phyloP scores from a whole-genome alignment of 2,888 invertebrate species.

The Heteropelma amictum region DNA sequence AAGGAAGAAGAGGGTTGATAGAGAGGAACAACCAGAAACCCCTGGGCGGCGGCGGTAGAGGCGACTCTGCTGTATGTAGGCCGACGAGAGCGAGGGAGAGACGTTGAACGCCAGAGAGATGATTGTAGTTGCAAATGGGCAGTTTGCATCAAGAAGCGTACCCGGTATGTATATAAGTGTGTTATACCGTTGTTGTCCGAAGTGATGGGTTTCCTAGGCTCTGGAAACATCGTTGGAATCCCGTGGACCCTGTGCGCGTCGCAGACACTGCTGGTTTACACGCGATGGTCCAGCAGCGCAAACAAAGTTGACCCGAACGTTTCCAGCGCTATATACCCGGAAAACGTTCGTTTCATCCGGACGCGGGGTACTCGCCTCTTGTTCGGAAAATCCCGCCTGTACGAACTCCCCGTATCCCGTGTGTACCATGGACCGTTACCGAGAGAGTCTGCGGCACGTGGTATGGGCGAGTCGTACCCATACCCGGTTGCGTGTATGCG shows the following conservation, averaged over 20 bases:
- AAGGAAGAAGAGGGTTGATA: slow-evolving; percentile 3
- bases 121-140: slow-evolving; percentile 77
- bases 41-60: slow-evolving; percentile 15
- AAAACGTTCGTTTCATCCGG: slow-evolving; percentile 42
- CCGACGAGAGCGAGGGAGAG: slow-evolving; percentile 42
- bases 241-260: slow-evolving; percentile 3
- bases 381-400: background rate
- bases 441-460: too few relatives aligned
- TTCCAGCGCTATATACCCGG: slow-evolving; percentile 63
- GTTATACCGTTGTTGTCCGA: slow-evolving; percentile 7
- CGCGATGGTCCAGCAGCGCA: slow-evolving; percentile 70
- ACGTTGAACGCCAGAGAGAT: slow-evolving; percentile 72
- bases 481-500: too few relatives aligned
- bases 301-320: slow-evolving; percentile 75
- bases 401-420: background rate
- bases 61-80: background rate
- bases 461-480: too few relatives aligned
- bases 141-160: slow-evolving; percentile 76
- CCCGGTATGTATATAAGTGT: slow-evolving; percentile 1
- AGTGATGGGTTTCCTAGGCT: slow-evolving; percentile 26
- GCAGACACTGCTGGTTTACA: slow-evolving; percentile 62
- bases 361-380: slow-evolving; percentile 29
- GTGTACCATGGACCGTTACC: too few relatives aligned
- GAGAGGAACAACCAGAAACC: slow-evolving; percentile 12
- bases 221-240: slow-evolving; percentile 10